Evolutionary conservation across 2,888 invertebrate species (phyloP), one percentile per base, ranked within the genome.

Genomic region (Hydrotaea cyrtoneurina): DNA sequence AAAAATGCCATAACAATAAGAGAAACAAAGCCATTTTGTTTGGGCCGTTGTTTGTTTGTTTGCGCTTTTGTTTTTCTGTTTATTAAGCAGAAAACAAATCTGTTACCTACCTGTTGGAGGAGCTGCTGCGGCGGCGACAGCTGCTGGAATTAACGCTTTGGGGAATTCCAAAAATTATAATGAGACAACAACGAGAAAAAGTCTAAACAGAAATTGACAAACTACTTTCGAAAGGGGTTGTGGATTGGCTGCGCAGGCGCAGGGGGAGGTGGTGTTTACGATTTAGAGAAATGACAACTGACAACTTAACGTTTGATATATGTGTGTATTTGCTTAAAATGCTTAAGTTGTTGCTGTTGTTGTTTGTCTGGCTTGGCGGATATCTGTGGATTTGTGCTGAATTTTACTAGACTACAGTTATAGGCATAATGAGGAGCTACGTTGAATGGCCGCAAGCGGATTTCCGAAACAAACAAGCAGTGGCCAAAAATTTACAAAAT

Each of bases 91-190:
- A 43, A n/a, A n/a, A n/a, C n/a, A n/a, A 55, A 77, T 77, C 69
- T 55, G 39, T 69, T 69, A 39, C 36, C 39, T 31, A 31, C 31
- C 31, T 31, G 31, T 31, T 31, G 31, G 31, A 31, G 31, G 31
- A 31, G 31, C 31, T 31, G 31, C 31, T 2, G 59, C 31, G 31
- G 2, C 59, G 21, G 64, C 66, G 23, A 7, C 43, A 21, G 43
- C 66, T 66, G 66, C 74, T 75, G 75, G 64, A 73, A 72, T 72
- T 78, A 43, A 74, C 80, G 69, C 36, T 75, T 39, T 43, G 39
- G 80, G 80, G 69, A 80, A 80, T 80, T 80, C 80, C 80, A 55
- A 75, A 75, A 59, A 36, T 50, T 55, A 39, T 23, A 64, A 76
- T 55, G 62, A 53, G 31, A 72, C 13, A 73, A 64, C 15, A 62